These are phyloP conservation scores for Rhizoglyphus robini DNA, from an alignment of 1,140 invertebrate species.

Conservation along the genomic window DNA sequence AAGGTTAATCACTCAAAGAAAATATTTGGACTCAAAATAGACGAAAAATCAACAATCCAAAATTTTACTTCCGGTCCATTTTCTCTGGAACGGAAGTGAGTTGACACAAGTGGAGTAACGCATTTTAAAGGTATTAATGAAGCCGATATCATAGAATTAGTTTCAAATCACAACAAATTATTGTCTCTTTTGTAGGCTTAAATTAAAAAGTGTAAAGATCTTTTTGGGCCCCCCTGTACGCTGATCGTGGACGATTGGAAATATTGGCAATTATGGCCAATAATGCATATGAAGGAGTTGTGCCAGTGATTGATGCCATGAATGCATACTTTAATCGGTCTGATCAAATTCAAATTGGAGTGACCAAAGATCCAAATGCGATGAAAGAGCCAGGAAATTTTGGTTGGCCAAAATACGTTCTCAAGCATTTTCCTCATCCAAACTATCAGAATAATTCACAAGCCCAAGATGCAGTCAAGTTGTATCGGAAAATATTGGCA, in stretches of 20 bases:
- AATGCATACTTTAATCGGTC: neutral
- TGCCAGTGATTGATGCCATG: neutral
- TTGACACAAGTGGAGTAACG: too few species aligned
- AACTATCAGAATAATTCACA: neutral
- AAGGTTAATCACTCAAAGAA: too few species aligned
- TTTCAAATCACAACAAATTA: too few species aligned
- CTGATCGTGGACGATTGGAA: neutral
- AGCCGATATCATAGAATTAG: too few species aligned
- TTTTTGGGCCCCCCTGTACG: too few species aligned
- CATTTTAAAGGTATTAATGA: too few species aligned
- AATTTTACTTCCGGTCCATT: too few species aligned
- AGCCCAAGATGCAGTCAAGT: neutral
- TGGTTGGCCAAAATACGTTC: neutral
- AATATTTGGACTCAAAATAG: too few species aligned
- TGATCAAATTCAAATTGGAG: neutral
- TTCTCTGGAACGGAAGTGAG: too few species aligned
- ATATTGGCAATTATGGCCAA: neutral
- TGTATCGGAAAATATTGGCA: neutral
- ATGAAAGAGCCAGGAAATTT: neutral
- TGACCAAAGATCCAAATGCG: conserved; percentile 15
- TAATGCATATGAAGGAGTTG: neutral
- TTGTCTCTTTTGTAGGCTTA: too few species aligned
- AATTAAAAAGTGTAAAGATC: too few species aligned
- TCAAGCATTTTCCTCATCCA: neutral
- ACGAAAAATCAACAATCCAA: too few species aligned